phyloP scores from a whole-genome alignment of 2,113 vertebrate genomes.

The Petaurus breviceps region DNA sequence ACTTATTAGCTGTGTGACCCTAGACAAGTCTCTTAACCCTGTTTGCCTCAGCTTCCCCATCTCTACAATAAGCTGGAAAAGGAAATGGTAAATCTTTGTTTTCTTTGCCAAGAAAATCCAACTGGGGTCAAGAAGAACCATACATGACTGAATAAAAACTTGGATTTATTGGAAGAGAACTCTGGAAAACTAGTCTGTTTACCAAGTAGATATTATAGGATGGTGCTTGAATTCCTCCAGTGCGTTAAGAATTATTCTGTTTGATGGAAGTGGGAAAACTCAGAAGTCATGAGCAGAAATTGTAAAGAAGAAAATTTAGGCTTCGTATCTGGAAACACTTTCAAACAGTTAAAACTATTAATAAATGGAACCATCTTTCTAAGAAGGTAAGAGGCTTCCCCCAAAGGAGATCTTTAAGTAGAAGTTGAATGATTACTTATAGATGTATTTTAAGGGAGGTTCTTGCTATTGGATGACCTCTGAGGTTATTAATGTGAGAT shows the following conservation, averaged over 20 bases:
- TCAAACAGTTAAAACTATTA: neutral
- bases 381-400: neutral
- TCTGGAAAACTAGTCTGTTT: neutral
- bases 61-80: neutral
- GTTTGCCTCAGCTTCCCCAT: neutral
- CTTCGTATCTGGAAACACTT: neutral
- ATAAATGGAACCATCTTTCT: neutral
- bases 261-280: neutral
- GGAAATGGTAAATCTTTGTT: neutral
- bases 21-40: too few species aligned
- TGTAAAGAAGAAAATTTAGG: neutral
- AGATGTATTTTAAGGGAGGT: neutral
- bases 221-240: neutral
- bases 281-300: neutral
- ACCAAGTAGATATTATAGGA: neutral
- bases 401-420: neutral
- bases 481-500: neutral
- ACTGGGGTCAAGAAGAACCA: neutral
- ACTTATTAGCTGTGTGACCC: too few species aligned
- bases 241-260: neutral
- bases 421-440: neutral
- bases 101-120: neutral
- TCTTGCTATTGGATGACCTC: neutral
- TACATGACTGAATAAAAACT: too few species aligned
- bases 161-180: neutral